Conservation (phyloP, 2,113 vertebrate species). For the Microtus pennsylvanicus region DNA sequence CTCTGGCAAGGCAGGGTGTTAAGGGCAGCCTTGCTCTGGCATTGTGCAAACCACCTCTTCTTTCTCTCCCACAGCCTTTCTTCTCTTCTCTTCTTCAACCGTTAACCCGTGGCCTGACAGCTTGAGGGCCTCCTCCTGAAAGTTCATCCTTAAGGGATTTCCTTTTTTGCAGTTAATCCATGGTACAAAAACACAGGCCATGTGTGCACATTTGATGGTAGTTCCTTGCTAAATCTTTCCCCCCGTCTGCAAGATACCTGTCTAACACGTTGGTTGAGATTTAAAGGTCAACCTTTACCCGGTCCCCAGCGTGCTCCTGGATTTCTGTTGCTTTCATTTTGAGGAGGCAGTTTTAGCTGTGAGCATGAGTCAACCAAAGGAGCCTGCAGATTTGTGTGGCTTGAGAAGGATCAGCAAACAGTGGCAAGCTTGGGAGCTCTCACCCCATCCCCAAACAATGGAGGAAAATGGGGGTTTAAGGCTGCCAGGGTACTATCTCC, state of each 20-base stretch:
- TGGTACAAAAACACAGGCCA: not conserved
- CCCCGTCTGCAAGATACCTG: not conserved
- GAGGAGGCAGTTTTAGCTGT: constrained; percentile 8
- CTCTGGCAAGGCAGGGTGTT: not conserved
- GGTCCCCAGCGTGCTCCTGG: not conserved
- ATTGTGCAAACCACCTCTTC: not conserved
- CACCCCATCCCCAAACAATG: not conserved
- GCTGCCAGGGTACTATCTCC: not conserved
- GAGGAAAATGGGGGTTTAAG: not conserved
- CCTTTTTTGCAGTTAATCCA: constrained; percentile 26
- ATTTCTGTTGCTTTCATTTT: constrained; percentile 53
- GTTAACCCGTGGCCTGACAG: not conserved
- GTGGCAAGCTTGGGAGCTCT: not conserved
- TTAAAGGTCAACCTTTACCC: not conserved
- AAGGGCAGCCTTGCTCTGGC: not conserved
- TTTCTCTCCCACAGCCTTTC: not conserved
- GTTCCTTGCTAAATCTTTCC: constrained; percentile 10
- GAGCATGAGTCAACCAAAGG: constrained; percentile 30
- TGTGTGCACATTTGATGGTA: not conserved
- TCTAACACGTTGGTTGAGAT: not conserved
- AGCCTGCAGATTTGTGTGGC: not conserved
- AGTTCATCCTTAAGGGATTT: not conserved
- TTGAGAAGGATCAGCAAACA: not conserved
- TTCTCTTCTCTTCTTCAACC: not conserved
- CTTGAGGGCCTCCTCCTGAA: not conserved